Conservation (phyloP, 1,140 invertebrate species). For the Sinella curviseta region DNA sequence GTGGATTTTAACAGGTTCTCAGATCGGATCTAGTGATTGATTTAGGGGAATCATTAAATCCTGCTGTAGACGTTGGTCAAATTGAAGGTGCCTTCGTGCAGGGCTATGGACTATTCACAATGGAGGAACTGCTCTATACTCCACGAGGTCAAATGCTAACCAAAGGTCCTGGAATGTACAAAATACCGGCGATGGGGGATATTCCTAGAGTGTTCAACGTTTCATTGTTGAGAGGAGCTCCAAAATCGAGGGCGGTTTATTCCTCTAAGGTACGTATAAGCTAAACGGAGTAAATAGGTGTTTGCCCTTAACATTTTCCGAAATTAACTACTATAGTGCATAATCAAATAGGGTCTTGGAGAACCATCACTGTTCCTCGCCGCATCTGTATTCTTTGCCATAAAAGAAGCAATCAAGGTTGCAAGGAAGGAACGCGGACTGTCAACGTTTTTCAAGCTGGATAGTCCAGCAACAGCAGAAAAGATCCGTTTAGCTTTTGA, state of each 20-base stretch:
- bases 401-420: slow-evolving; percentile 59
- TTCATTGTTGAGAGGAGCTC: slow-evolving; percentile 64
- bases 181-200: slow-evolving; percentile 63
- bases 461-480: slow-evolving; percentile 85
- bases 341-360: slow-evolving; percentile 61
- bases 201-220: slow-evolving; percentile 67
- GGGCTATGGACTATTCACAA: slow-evolving; percentile 65
- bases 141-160: slow-evolving; percentile 62
- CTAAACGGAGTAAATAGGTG: too few species aligned
- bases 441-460: slow-evolving; percentile 64
- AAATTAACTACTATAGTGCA: too few species aligned
- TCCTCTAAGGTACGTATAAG: slow-evolving; percentile 66
- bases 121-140: slow-evolving; percentile 65
- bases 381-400: slow-evolving; percentile 65
- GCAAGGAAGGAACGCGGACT: slow-evolving; percentile 54
- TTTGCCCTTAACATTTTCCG: not conserved
- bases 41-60: slow-evolving; percentile 67
- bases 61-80: slow-evolving; percentile 69
- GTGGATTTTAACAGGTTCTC: slow-evolving; percentile 65
- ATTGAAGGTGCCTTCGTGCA: slow-evolving; percentile 71
- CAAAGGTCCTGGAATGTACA: slow-evolving; percentile 66
- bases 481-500: slow-evolving; percentile 84
- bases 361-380: slow-evolving; percentile 69
- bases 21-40: slow-evolving; percentile 72
- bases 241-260: slow-evolving; percentile 66